Evolutionary conservation across 2,888 invertebrate genomes (phyloP), one percentile per base, ranked within the genome.

Genomic region (Dicyrtomina minuta): DNA sequence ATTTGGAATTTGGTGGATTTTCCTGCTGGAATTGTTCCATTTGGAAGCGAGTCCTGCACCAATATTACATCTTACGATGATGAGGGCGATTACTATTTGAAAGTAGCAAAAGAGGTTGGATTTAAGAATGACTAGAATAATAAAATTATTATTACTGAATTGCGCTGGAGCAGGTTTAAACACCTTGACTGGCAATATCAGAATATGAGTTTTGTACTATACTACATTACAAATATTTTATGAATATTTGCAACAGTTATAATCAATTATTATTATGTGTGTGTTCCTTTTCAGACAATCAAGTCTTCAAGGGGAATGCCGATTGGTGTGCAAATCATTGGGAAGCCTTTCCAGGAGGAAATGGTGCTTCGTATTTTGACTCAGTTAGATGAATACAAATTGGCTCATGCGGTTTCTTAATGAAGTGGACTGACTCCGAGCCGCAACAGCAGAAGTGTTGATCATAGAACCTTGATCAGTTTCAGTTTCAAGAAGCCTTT

Each of bases 11-110:
- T 66, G 15, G 56, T 70, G 1, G 71, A 72, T 27, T 71, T 69
- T 49, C 73, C 75, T 24, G 72, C 72, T 27, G 72, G 69, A 15
- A 49, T 70, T 22, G 61, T 70, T 15, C 72, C 71, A 8, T 74
- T 74, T 43, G 75, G 75, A 33, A 59, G 22, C 12, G 75, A 75
- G 61, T 60, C 67, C 27, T 71, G 73, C 22, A 66, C 46, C n/a
- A 70, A 72, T 20, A 56, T 74, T 22, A 67, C 68, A 6, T 39
- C 39, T 3, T 75, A 65, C 59, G 72, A 75, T 44, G 67, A 72
- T 41, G 69, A 74, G 46, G 72, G 73, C 15, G 75, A 75, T 55
- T 60, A 65, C 10, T 64, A 68, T 39, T 41, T 74, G 27, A 71
- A 73, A 61, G 15, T 70, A 44, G 74, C 74, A 15, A 70, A 73